Conservation (phyloP, 2,888 invertebrate genomes). For the Panopea generosa region DNA sequence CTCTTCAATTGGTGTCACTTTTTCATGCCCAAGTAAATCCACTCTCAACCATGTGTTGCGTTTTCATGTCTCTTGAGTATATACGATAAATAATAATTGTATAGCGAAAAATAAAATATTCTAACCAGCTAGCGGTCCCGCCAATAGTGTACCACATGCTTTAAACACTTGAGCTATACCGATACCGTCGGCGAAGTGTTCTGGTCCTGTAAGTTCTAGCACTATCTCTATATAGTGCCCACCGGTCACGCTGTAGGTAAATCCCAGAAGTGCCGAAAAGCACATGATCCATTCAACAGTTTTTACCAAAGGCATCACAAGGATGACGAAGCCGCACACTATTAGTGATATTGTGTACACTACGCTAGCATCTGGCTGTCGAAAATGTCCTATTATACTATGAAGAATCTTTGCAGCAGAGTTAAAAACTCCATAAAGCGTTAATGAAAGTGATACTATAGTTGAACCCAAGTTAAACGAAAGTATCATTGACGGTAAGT, state of each 20-base stretch:
- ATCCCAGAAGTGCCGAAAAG: constrained; percentile 25
- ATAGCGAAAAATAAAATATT: no score
- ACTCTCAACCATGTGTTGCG: no score
- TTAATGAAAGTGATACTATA: constrained; percentile 32
- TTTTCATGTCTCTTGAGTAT: no score
- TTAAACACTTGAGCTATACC: constrained; percentile 46
- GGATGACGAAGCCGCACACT: constrained; percentile 30
- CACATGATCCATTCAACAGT: constrained; percentile 32
- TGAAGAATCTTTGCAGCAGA: constrained; percentile 41
- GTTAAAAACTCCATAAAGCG: constrained; percentile 42
- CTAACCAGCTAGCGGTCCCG: constrained; percentile 53
- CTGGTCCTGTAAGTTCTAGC: constrained; percentile 35
- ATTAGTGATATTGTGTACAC: constrained; percentile 36
- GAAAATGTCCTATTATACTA: constrained; percentile 36
- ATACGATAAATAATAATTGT: no score
- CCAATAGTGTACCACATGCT: constrained; percentile 37
- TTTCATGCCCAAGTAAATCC: no score
- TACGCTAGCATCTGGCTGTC: constrained; percentile 19
- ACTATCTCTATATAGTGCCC: constrained; percentile 45
- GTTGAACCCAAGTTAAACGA: constrained; percentile 23
- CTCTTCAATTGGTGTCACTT: no score
- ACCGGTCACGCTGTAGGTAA: constrained; percentile 50
- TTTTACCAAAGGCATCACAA: constrained; percentile 22
- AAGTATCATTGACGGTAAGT: constrained; percentile 45
- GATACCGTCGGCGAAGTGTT: constrained; percentile 47